A percentile compares a stretch with the other conserved stretches of the same genome.
Conservation (phyloP, 2,113 vertebrate genomes). For the Gnathonemus longibarbis region DNA sequence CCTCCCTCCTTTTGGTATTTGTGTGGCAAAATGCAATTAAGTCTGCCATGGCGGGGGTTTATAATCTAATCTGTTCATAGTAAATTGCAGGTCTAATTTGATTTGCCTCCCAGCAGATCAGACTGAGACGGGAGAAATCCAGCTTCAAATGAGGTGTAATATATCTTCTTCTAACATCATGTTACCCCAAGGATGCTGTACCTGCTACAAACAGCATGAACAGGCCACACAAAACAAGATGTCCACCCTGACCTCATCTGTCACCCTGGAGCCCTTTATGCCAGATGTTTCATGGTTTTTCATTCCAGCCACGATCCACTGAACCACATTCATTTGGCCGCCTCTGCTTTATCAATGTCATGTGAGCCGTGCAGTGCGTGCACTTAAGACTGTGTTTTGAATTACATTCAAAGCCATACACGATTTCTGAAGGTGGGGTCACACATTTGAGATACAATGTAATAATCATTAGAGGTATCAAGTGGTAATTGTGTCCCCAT, state of each 20-base stretch:
- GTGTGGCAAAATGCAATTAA: conserved; percentile 12
- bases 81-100: conserved; percentile 16
- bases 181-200: background rate
- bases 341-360: background rate
- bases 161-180: background rate
- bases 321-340: background rate
- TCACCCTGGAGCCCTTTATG: background rate
- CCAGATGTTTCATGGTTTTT: background rate
- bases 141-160: background rate
- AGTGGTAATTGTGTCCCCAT: background rate
- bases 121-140: background rate
- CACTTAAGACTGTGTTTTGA: background rate
- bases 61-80: conserved; percentile 9
- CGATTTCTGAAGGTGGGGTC: background rate
- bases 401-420: background rate
- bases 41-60: conserved; percentile 5
- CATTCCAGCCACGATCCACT: background rate
- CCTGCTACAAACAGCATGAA: background rate
- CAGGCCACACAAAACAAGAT: background rate
- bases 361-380: background rate
- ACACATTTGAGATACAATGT: background rate
- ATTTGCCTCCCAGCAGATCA: conserved; percentile 18
- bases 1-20: conserved; percentile 1
- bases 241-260: background rate
- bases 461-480: background rate